A percentile compares a stretch with the other conserved stretches of the same genome.
Evolutionary conservation across 2,888 invertebrate species (phyloP).

Genomic region (Drosophila imparisetae): DNA sequence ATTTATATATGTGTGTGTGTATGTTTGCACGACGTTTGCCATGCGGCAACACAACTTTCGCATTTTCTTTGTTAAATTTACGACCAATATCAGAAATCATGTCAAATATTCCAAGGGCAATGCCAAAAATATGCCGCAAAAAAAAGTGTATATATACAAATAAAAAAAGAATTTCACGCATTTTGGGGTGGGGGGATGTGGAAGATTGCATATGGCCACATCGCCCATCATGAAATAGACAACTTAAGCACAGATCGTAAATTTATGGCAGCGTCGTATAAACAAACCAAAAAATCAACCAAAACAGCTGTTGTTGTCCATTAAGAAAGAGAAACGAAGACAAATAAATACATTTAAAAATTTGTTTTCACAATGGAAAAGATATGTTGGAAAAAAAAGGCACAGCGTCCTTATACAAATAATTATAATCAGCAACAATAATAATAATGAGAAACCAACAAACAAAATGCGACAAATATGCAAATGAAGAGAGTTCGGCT

Average conservation of each 20-base stretch:
- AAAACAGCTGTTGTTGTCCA: conserved; percentile 68
- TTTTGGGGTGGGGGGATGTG: conserved; percentile 26
- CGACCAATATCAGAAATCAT: conserved; percentile 60
- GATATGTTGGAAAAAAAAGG: conserved; percentile 8
- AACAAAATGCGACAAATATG: conserved; percentile 46
- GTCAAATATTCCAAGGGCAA: conserved; percentile 79
- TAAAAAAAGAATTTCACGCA: conserved; percentile 53
- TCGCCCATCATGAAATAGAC: conserved; percentile 56
- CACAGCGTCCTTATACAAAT: not conserved
- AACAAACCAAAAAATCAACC: conserved; percentile 33
- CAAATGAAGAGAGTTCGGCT: conserved; percentile 42
- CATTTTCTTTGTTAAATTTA: conserved; percentile 61
- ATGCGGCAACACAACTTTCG: conserved; percentile 54
- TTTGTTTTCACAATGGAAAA: conserved; percentile 18
- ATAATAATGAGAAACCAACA: conserved; percentile 18
- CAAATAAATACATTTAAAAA: conserved; percentile 9
- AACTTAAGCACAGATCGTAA: conserved; percentile 55
- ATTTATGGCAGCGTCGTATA: conserved; percentile 54
- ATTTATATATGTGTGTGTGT: not conserved
- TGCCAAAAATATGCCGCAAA: conserved; percentile 63
- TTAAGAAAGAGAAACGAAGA: conserved; percentile 28
- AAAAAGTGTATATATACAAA: conserved; percentile 22
- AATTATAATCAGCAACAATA: conserved; percentile 8
- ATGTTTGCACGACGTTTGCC: conserved; percentile 2
- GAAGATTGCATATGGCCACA: conserved; percentile 62